Evolutionary conservation across 2,113 vertebrate species (phyloP), one percentile per base, ranked within the genome.

Genomic region (Vombatus ursinus): DNA sequence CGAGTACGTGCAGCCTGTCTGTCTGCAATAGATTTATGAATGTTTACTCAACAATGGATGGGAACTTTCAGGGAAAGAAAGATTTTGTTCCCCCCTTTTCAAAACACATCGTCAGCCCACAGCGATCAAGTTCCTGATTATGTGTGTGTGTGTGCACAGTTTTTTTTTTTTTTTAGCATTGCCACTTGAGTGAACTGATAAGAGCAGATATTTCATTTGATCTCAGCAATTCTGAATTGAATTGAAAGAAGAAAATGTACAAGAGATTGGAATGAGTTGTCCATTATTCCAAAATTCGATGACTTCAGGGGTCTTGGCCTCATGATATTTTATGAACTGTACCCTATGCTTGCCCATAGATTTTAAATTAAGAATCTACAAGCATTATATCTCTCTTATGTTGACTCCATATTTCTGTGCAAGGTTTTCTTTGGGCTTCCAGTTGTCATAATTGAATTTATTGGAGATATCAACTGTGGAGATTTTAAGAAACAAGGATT

Each of bases 21-120:
- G 90, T 95, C 94, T 92, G 95, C 94, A 51, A 44, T 91, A 96
- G 96, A 98, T 97, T 97, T 97, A 98, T 93, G 97, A 92, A 93
- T 96, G 97, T 98, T 98, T 97, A 96, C 96, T 95, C 96, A 97
- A 95, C 92, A 94, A 96, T 90, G 94, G 97, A 96, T 96, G 95
- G 52, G 95, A 97, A 95, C 95, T 93, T 95, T 93, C 28, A 90
- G 94, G 91, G 90, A 93, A 92, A 93, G 95, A 96, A 96, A 91
- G 92, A 50, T 50, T 94, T 57, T 84, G 2, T 50, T 50, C 89
- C 44, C 8, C 47, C 84, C 91, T 96, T 96, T 97, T 95, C 93
- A 91, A 96, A 97, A 94, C 94, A 84, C 52, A 16, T 19, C 28
- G 61, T 96, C 95, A 94, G 95, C 92, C 94, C 68, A 77, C 91